These are phyloP conservation scores for Erannis defoliaria DNA, from an alignment of 2,888 invertebrate species.

Conservation along the genomic window DNA sequence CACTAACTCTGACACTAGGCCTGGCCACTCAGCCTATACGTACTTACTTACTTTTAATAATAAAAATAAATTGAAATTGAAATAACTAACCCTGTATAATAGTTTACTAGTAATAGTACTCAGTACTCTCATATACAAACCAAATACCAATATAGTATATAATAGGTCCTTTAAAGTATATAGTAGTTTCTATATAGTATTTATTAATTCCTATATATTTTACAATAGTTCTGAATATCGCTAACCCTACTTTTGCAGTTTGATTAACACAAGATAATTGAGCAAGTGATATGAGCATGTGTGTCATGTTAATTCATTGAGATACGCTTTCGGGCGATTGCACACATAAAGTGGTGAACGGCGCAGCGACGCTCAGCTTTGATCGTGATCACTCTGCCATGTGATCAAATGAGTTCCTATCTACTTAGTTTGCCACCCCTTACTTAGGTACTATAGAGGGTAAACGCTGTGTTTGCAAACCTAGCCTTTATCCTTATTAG, in stretches of 20 bases:
- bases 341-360: slow-evolving; percentile 56
- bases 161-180: no score
- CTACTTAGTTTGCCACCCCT: slow-evolving; percentile 60
- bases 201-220: no score
- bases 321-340: slow-evolving; percentile 74
- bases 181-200: no score
- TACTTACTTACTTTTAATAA: no score
- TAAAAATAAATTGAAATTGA: no score
- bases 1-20: no score
- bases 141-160: no score
- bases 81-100: no score
- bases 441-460: slow-evolving; percentile 44
- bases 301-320: slow-evolving; percentile 79
- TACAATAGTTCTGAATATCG: slow-evolving; percentile 5
- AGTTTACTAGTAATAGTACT: no score
- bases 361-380: slow-evolving; percentile 67
- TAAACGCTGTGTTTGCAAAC: slow-evolving; percentile 54
- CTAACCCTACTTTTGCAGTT: slow-evolving; percentile 15
- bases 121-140: no score
- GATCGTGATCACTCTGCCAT: slow-evolving; percentile 80
- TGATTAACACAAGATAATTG: slow-evolving; percentile 50
- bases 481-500: slow-evolving; percentile 28
- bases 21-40: no score
- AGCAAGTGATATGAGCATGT: slow-evolving; percentile 69
- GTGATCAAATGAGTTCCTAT: slow-evolving; percentile 74